These are phyloP conservation scores for Palythoa caribaeorum DNA, from an alignment of 92 coral and sea anemone genomes.

Conservation along the genomic window DNA sequence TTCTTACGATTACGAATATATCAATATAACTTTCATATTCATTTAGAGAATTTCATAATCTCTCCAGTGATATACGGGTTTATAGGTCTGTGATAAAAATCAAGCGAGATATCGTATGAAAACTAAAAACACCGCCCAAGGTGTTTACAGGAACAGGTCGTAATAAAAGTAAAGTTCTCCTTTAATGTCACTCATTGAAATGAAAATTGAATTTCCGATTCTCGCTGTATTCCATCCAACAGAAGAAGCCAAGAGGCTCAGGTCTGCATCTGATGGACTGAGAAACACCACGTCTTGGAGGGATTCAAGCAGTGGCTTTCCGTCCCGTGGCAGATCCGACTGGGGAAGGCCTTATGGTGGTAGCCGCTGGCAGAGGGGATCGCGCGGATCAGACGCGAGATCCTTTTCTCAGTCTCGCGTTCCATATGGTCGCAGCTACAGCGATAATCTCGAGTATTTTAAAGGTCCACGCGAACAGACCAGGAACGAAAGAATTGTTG, in stretches of 20 bases:
- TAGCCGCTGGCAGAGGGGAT: conserved; percentile 14
- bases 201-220: not conserved
- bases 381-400: not conserved
- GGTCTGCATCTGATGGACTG: conserved; percentile 14
- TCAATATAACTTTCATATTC: too few relatives aligned
- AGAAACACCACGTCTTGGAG: not conserved
- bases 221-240: not conserved
- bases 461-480: conserved; percentile 5
- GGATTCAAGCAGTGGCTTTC: not conserved
- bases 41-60: too few relatives aligned
- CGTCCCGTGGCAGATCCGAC: not conserved
- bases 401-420: not conserved
- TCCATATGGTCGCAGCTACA: conserved; percentile 39
- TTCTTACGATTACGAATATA: too few relatives aligned
- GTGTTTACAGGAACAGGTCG: too few relatives aligned
- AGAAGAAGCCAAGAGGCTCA: conserved; percentile 34
- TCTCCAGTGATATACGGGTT: too few relatives aligned
- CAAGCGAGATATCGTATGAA: too few relatives aligned
- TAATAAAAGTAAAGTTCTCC: too few relatives aligned
- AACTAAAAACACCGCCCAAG: too few relatives aligned
- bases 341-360: conserved; percentile 4
- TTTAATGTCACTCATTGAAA: not conserved
- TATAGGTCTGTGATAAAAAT: too few relatives aligned
- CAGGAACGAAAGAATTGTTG: conserved; percentile 30
- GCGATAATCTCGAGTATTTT: conserved; percentile 30